Percentiles rank a stretch among this genome's conserved stretches.
These are phyloP conservation scores for Theocolax elegans DNA, from an alignment of 1,140 invertebrate species.

Conservation along the genomic window DNA sequence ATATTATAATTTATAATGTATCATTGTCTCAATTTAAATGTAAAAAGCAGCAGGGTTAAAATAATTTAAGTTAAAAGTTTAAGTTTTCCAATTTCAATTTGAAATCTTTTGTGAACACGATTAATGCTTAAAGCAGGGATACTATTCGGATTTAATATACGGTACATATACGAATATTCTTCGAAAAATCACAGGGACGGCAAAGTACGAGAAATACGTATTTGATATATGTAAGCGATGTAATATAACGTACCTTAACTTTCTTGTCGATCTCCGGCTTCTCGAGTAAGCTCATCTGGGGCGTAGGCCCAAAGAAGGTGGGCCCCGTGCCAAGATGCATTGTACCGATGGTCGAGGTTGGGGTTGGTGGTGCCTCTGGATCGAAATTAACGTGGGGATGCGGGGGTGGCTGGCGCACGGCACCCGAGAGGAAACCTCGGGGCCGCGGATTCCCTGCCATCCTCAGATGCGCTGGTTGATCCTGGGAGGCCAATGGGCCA, in stretches of 20 bases:
- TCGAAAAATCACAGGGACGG: too few species aligned
- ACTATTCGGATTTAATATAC: too few species aligned
- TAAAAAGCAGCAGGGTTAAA: too few species aligned
- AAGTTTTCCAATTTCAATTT: too few species aligned
- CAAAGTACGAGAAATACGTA: too few species aligned
- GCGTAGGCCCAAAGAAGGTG: slow-evolving; percentile 41
- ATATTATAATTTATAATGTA: too few species aligned
- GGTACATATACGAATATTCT: too few species aligned
- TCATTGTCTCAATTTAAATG: too few species aligned
- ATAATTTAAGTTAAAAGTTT: too few species aligned
- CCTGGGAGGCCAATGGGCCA: background rate
- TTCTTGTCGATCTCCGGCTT: slow-evolving; percentile 70
- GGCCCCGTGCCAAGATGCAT: background rate
- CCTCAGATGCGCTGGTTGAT: slow-evolving; percentile 44
- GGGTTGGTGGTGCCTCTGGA: slow-evolving; percentile 58
- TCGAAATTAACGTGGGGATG: slow-evolving; percentile 57
- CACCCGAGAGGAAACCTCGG: slow-evolving; percentile 53
- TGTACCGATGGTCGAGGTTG: slow-evolving; percentile 38
- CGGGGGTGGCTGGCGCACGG: slow-evolving; percentile 41
- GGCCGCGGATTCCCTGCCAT: slow-evolving; percentile 50
- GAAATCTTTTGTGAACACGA: too few species aligned
- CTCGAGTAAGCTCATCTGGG: slow-evolving; percentile 61
- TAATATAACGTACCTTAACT: slow-evolving; percentile 69
- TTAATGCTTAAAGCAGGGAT: too few species aligned
- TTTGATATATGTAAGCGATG: too few species aligned